Base-by-base conservation (phyloP, 2,797 vertebrate species). In the Catostomus latipinnis region DNA sequence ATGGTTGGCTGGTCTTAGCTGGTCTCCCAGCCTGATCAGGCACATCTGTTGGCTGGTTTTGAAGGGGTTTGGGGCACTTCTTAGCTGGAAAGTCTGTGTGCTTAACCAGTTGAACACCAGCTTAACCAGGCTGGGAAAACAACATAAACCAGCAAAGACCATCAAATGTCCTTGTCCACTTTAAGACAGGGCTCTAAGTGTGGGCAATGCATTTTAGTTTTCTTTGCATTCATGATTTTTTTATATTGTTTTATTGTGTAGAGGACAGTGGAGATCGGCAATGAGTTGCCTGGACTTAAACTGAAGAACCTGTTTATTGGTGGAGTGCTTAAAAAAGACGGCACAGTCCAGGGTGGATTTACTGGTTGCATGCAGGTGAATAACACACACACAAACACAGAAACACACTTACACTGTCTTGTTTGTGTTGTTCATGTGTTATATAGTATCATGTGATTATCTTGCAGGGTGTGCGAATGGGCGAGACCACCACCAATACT, bases 331-430 rank as follows among this genome's bases (percentile, higher is more conserved):
- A 94, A 92, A 70, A 91, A 94, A 80, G 89, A 94, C 1, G 84
- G 91, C 6, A 88, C 90, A 0, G 94, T 96, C 78, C 91, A 87
- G 66, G 93, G 84, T 0, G 95, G 95, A 0, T 96, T 96, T 89
- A 90, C 88, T 75, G 96, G 96, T 81, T 97, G 96, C 81, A 93
- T 97, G 91, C 95, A 97, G 95, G 96, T 96, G 90, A 7, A 76
- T 46, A 2, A 50, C 13, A 61, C 14, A 74, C 5, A 58, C 9
- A 46, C 18, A 46, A 16, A 16, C 57, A 34, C 34, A 34, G 34
- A 34, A 34, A 34, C 34, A 34, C 34, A 34, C 34, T 2, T 34
- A 34, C 34, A 34, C 34, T 22, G 13, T 46, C 22, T 43, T 6
- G 16, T 49, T 62, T 53, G 56, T 45, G 6, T 62, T 16, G 18